A percentile compares a stretch with the other conserved stretches of the same genome.
These are phyloP conservation scores for Empidonax alnorum DNA, from an alignment of 2,113 vertebrate genomes.

Conservation along the genomic window DNA sequence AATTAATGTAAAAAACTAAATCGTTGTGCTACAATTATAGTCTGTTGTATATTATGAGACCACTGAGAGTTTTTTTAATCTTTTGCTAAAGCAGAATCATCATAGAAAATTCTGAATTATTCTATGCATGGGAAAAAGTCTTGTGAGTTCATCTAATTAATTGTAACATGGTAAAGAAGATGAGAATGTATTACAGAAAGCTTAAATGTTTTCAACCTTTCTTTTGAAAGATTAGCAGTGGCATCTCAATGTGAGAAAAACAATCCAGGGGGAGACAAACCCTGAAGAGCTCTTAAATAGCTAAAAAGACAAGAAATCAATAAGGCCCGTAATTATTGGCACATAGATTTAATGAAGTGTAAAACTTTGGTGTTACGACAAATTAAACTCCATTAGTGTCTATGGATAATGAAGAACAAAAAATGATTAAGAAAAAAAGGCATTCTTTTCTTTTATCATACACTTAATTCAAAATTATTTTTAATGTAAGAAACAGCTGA, in stretches of 20 bases:
- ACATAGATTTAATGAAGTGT: conserved; percentile 41
- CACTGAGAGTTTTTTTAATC: background rate
- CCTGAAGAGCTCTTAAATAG: conserved; percentile 42
- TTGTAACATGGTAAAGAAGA: conserved; percentile 3
- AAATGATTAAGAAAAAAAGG: background rate
- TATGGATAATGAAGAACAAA: conserved; percentile 45
- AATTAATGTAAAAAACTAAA: background rate
- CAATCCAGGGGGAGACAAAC: conserved; percentile 35
- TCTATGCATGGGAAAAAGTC: background rate
- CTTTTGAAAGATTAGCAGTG: conserved; percentile 35
- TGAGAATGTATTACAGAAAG: conserved; percentile 18
- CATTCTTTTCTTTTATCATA: background rate
- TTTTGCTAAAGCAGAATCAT: background rate
- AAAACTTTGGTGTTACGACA: conserved; percentile 56
- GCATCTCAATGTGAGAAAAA: conserved; percentile 47
- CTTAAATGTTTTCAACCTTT: conserved; percentile 29
- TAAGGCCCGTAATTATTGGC: conserved; percentile 19
- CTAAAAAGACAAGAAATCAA: conserved; percentile 61
- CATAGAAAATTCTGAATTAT: background rate
- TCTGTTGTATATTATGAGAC: background rate
- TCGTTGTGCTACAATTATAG: background rate
- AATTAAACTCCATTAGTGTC: conserved; percentile 65
- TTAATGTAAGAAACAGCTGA: background rate
- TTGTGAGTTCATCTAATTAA: conserved; percentile 29
- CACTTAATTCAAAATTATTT: background rate